These are phyloP conservation scores for Allacma fusca DNA, from an alignment of 2,888 invertebrate species.

Conservation along the genomic window DNA sequence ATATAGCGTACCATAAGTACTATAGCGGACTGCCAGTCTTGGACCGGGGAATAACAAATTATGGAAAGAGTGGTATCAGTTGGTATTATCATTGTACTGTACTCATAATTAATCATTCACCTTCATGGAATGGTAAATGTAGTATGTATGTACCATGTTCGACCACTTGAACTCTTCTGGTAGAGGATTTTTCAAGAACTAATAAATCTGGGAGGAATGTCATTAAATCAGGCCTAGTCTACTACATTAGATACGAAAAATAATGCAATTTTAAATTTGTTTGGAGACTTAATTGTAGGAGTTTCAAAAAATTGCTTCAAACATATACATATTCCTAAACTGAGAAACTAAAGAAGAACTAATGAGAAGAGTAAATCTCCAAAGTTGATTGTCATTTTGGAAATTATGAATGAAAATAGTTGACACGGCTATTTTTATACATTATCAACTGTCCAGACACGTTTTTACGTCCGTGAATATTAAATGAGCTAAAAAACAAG, in stretches of 20 bases:
- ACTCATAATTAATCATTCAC: conserved; percentile 32
- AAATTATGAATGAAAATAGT: neutral
- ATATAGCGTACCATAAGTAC: conserved; percentile 27
- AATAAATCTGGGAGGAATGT: no score
- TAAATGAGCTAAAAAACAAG: no score
- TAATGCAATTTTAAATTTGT: no score
- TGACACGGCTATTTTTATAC: no score
- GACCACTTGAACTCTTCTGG: neutral
- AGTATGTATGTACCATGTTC: neutral
- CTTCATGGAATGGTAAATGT: conserved; percentile 24
- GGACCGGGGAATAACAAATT: conserved; percentile 32
- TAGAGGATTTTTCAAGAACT: neutral
- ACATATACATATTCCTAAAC: no score
- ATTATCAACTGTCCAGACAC: no score
- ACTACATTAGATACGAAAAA: no score
- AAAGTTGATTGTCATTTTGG: conserved; percentile 22
- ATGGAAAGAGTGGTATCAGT: conserved; percentile 28
- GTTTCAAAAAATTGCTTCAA: no score
- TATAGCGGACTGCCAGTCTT: conserved; percentile 29
- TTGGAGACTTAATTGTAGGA: no score
- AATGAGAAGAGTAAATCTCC: neutral
- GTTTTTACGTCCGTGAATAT: no score
- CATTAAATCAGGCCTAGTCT: no score
- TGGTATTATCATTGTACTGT: conserved; percentile 37
- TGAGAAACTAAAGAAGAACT: conserved; percentile 1